Percentiles rank a stretch among this genome's conserved stretches.
phyloP scores from a whole-genome alignment of 92 coral and sea anemone genomes.

The Zoanthus solanderi region DNA sequence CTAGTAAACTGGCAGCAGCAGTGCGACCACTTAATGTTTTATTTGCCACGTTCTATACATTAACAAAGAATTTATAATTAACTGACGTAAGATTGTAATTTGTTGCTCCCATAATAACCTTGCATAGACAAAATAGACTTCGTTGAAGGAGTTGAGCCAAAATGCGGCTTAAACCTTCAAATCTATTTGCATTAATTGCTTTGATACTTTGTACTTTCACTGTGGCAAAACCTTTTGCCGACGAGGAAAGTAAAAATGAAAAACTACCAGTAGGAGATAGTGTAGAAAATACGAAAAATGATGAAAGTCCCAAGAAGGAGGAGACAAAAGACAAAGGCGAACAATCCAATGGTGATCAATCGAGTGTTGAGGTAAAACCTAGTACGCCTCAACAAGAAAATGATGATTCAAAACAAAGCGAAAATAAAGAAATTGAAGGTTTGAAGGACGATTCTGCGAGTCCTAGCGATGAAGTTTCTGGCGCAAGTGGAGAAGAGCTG shows the following conservation, averaged over 20 bases:
- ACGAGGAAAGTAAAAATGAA: conserved; percentile 61
- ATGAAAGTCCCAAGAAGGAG: conserved; percentile 30
- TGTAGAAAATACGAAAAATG: conserved; percentile 34
- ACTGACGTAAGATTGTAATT: conserved; percentile 66
- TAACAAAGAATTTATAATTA: conserved; percentile 89
- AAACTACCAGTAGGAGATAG: conserved; percentile 27
- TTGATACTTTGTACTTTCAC: conserved; percentile 54
- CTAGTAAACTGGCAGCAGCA: background rate
- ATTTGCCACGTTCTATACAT: conserved; percentile 83
- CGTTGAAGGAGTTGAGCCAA: conserved; percentile 71
- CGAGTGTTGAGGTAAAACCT: conserved; percentile 3
- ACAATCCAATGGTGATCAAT: conserved; percentile 7
- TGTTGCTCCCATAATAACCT: conserved; percentile 33
- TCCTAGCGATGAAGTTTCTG: conserved; percentile 60
- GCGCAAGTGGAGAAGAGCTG: conserved; percentile 50
- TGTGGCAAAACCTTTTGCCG: conserved; percentile 73
- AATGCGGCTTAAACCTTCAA: conserved; percentile 74
- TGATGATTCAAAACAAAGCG: conserved; percentile 23
- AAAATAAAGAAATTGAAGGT: conserved; percentile 25
- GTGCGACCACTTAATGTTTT: conserved; percentile 69
- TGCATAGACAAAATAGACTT: conserved; percentile 62
- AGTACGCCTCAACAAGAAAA: background rate
- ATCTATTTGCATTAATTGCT: conserved; percentile 61
- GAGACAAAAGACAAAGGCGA: conserved; percentile 35
- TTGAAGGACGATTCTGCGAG: conserved; percentile 37